These are phyloP conservation scores for Chironomus tentans DNA, from an alignment of 2,888 invertebrate species.

Conservation along the genomic window DNA sequence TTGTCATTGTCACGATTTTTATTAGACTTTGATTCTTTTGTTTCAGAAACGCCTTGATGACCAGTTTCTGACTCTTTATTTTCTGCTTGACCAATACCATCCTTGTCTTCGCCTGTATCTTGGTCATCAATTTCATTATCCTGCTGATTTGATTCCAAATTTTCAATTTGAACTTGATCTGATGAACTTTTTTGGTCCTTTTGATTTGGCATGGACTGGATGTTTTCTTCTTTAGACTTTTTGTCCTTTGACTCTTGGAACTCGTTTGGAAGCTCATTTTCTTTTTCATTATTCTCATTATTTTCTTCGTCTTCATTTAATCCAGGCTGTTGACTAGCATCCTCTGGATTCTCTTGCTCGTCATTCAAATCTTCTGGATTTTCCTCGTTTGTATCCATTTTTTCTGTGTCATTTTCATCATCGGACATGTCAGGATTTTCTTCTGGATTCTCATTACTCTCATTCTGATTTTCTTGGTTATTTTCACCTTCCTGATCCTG, in stretches of 20 bases:
- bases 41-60: conserved; percentile 50
- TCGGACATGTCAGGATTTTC: conserved; percentile 40
- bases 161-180: conserved; percentile 39
- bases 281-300: conserved; percentile 32
- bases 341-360: conserved; percentile 29
- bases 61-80: conserved; percentile 61
- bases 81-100: conserved; percentile 65
- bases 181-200: conserved; percentile 34
- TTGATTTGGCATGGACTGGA: conserved; percentile 36
- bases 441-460: conserved; percentile 42
- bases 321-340: neutral
- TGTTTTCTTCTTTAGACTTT: conserved; percentile 39
- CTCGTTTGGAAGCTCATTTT: conserved; percentile 30
- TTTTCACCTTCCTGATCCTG: conserved; percentile 31
- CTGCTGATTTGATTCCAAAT: conserved; percentile 43
- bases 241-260: conserved; percentile 39
- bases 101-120: conserved; percentile 48
- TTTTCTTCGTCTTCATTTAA: conserved; percentile 33
- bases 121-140: conserved; percentile 46
- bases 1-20: conserved; percentile 40
- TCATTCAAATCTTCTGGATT: conserved; percentile 31
- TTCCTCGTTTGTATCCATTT: conserved; percentile 41
- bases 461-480: conserved; percentile 39
- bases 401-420: no score
- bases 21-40: conserved; percentile 36